Base-by-base conservation (phyloP, 2,888 invertebrate species). In the Myopa testacea region DNA sequence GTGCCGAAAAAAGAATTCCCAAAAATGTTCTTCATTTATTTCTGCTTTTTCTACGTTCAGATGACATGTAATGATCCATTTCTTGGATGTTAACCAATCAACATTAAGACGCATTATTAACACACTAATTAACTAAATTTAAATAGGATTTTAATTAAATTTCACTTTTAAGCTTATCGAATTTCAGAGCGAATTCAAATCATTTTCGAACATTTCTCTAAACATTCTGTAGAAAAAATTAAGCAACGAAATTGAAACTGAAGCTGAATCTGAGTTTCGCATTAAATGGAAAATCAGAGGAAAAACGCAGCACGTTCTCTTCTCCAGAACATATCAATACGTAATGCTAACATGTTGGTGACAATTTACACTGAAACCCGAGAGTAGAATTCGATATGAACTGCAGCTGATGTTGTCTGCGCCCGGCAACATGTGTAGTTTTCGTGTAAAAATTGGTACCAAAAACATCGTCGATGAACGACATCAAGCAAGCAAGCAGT, bases 401-500 rank as follows among this genome's bases (percentile, higher is more conserved):
- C 5, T 55, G 55, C 37, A 55, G 37, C 70, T 52, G 26, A 34
- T 70, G 37, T 14, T 16, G 34, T 55, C 16, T 52, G 52, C 34
- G 55, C 19, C 10, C 0, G 5, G 65, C 38, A 14, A 65, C 34
- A 34, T 38, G 37, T 38, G 37, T 14, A 14, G 65, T 62, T 26
- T 62, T 26, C 65, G 38, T 65, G 65, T 37, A 34, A 72, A 34
- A 60, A 7, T 60, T n/a, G 72, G n/a, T 38, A 55, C 16, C 37
- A 55, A 55, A 37, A 52, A 70, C 70, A 52, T 70, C 58, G 19
- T 26, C 55, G 70, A 70, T 14, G 10, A 16, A 55, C 70, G 65
- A 70, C 37, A 55, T 37, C 34, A n/a, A 70, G 55, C 70, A n/a
- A 70, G 55, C 70, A 55, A 16, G 70, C 55, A 70, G 52, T 37